These are phyloP conservation scores for Leptinotarsa texana DNA, from an alignment of 1,140 invertebrate species.

Conservation along the genomic window DNA sequence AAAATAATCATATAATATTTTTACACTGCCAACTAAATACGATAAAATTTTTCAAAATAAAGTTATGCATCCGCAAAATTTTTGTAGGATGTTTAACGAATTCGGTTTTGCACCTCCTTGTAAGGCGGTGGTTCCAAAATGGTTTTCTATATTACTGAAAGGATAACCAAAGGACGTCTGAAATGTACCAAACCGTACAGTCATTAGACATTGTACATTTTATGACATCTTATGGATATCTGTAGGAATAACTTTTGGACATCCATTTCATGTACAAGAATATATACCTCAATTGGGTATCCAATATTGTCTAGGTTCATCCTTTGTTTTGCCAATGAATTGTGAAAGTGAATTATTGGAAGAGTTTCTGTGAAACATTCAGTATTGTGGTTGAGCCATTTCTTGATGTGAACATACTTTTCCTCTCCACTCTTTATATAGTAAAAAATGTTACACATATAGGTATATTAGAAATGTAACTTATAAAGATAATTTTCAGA, in stretches of 20 bases:
- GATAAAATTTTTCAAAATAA: constrained; percentile 2
- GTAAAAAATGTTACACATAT: constrained; percentile 22
- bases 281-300: too few species aligned
- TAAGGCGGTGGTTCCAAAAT: too few species aligned
- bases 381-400: constrained; percentile 22
- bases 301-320: not conserved
- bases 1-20: not conserved
- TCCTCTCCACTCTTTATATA: constrained; percentile 11
- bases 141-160: too few species aligned
- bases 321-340: not conserved
- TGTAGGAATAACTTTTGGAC: too few species aligned
- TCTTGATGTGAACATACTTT: constrained; percentile 17
- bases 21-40: constrained; percentile 9
- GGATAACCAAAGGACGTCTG: too few species aligned
- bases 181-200: too few species aligned
- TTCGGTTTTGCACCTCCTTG: too few species aligned
- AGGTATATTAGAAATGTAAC: constrained; percentile 17
- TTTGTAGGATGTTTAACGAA: too few species aligned
- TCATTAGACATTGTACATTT: too few species aligned
- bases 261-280: too few species aligned
- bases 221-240: too few species aligned
- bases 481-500: constrained; percentile 7
- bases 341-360: constrained; percentile 4
- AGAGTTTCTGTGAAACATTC: constrained; percentile 3
- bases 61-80: too few species aligned